Percentiles rank a stretch among this genome's conserved stretches.
Evolutionary conservation across 2,888 invertebrate species (phyloP).

Genomic region (Laspeyria flexula): DNA sequence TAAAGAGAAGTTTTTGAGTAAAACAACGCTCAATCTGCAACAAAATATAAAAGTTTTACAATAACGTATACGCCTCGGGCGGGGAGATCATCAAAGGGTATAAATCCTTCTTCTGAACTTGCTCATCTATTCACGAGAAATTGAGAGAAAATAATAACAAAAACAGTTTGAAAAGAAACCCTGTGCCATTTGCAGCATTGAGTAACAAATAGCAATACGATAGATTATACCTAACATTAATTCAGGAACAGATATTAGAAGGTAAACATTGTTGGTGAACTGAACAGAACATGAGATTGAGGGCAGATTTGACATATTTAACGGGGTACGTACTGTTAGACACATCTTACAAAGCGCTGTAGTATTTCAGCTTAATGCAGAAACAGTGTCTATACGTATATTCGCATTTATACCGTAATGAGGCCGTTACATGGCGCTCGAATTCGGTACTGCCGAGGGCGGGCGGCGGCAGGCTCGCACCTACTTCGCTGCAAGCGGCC

Average conservation of each 20-base stretch:
- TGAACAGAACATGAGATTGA: constrained; percentile 6
- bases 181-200: neutral
- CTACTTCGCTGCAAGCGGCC: constrained; percentile 81
- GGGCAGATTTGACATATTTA: constrained; percentile 18
- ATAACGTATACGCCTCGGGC: constrained; percentile 82
- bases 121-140: constrained; percentile 60
- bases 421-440: constrained; percentile 71
- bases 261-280: constrained; percentile 19
- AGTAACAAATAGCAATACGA: neutral
- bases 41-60: constrained; percentile 84
- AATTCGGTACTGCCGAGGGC: constrained; percentile 81
- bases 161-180: constrained; percentile 44
- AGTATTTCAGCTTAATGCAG: constrained; percentile 80
- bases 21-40: constrained; percentile 81
- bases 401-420: constrained; percentile 71
- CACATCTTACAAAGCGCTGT: constrained; percentile 56
- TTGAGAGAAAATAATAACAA: constrained; percentile 55
- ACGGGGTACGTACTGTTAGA: constrained; percentile 31
- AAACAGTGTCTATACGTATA: constrained; percentile 78
- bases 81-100: constrained; percentile 71
- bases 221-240: neutral
- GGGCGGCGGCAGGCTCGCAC: constrained; percentile 73
- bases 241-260: constrained; percentile 8
- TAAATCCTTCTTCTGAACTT: constrained; percentile 70
- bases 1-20: constrained; percentile 81